These are phyloP conservation scores for Tipula lateralis DNA, from an alignment of 2,888 invertebrate species.

Conservation along the genomic window DNA sequence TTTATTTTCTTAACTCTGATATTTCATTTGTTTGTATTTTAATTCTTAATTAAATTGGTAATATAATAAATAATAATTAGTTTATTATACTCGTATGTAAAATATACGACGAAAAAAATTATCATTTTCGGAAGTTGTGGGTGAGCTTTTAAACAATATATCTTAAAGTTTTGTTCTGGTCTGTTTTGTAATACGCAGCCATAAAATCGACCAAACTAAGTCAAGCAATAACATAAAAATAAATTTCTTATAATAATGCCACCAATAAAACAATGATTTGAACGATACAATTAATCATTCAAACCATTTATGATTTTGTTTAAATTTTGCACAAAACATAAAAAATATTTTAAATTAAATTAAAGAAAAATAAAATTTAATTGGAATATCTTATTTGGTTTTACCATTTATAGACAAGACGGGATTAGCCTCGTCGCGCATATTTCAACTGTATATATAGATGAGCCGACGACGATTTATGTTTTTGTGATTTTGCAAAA, in stretches of 20 bases:
- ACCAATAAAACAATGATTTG: not conserved
- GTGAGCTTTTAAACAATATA: not conserved
- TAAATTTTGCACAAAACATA: not conserved
- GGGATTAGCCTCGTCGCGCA: not conserved
- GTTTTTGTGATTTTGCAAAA: too few relatives aligned
- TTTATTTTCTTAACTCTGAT: not conserved
- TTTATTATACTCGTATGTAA: not conserved
- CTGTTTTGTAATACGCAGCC: not conserved
- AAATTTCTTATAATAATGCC: not conserved
- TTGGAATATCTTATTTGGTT: not conserved
- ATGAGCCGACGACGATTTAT: too few relatives aligned
- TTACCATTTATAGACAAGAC: not conserved
- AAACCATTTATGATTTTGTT: not conserved
- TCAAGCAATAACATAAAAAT: not conserved
- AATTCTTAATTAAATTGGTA: not conserved
- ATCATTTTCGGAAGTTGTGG: not conserved
- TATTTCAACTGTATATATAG: too few relatives aligned
- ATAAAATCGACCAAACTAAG: not conserved
- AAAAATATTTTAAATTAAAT: not conserved
- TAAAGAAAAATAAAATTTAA: not conserved
- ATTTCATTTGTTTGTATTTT: not conserved
- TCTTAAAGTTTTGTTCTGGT: not conserved
- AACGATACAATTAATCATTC: not conserved
- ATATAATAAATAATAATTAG: slow-evolving; percentile 5
- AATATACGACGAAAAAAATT: too few relatives aligned